Evolutionary conservation across 2,888 invertebrate species (phyloP).

Genomic region (Drosophila yooni): DNA sequence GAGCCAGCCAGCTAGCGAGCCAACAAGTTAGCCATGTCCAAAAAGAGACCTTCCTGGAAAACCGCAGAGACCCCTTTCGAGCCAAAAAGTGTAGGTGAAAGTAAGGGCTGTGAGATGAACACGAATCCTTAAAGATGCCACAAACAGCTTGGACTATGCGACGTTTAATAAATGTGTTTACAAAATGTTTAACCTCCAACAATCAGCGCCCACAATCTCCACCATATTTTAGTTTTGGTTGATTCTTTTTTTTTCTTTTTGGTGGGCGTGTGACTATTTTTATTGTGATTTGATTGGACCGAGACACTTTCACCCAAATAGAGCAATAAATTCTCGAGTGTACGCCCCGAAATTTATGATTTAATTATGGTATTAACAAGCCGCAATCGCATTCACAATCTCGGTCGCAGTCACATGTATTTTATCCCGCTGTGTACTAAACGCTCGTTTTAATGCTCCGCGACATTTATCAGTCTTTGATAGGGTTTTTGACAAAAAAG

Average conservation of each 20-base stretch:
- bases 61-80: conserved; percentile 35
- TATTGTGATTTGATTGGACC: conserved; percentile 66
- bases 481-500: conserved; percentile 50
- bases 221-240: not conserved
- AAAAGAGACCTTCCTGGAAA: conserved; percentile 60
- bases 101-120: conserved; percentile 14
- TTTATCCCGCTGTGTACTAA: conserved; percentile 58
- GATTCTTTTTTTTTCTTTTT: not conserved
- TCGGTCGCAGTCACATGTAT: not conserved
- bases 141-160: conserved; percentile 47
- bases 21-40: conserved; percentile 14
- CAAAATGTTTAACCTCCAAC: conserved; percentile 42
- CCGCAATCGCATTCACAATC: conserved; percentile 8
- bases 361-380: conserved; percentile 68
- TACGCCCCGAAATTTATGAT: conserved; percentile 64
- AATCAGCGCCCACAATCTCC: conserved; percentile 36
- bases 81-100: not conserved
- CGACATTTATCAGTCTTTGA: conserved; percentile 62
- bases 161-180: conserved; percentile 53
- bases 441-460: conserved; percentile 48
- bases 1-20: conserved; percentile 34
- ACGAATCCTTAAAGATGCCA: conserved; percentile 13
- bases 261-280: conserved; percentile 72
- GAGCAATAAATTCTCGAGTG: conserved; percentile 65
- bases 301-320: conserved; percentile 66